These are phyloP conservation scores for Echiichthys vipera DNA, from an alignment of 2,797 vertebrate genomes.

Conservation along the genomic window DNA sequence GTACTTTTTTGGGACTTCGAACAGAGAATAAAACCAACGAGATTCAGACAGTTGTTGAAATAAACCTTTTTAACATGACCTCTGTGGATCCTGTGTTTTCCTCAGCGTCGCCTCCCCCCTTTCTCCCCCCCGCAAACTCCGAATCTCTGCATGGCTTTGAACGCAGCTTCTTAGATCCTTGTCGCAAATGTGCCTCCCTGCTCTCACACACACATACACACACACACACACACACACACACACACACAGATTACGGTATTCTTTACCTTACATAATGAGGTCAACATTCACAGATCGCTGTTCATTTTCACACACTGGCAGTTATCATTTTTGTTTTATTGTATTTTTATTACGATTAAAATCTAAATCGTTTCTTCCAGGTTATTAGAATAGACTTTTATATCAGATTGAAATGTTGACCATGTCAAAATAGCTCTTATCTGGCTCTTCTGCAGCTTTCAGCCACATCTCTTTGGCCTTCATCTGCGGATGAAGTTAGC, in stretches of 20 bases:
- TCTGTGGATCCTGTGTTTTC: slow-evolving; percentile 72
- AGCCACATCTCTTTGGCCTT: neutral
- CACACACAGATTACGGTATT: neutral
- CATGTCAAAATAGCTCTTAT: neutral
- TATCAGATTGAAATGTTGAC: neutral
- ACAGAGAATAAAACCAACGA: slow-evolving; percentile 80
- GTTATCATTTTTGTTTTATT: neutral
- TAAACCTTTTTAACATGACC: slow-evolving; percentile 93
- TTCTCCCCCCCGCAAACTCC: slow-evolving; percentile 27
- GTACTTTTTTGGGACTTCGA: slow-evolving; percentile 94
- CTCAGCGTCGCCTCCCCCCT: slow-evolving; percentile 30
- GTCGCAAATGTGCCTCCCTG: slow-evolving; percentile 20
- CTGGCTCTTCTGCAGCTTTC: neutral
- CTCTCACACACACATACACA: slow-evolving; percentile 7
- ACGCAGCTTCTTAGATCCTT: slow-evolving; percentile 45
- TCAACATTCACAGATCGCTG: neutral
- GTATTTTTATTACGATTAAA: neutral
- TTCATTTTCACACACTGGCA: no score
- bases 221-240: slow-evolving; percentile 2
- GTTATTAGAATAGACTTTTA: neutral
- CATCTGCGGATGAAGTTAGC: neutral
- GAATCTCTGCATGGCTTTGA: slow-evolving; percentile 74
- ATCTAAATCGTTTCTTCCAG: neutral
- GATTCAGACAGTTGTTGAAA: slow-evolving; percentile 91
- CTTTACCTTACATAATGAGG: neutral